These are phyloP conservation scores for Nymphalis io DNA, from an alignment of 1,140 invertebrate species.

Conservation along the genomic window DNA sequence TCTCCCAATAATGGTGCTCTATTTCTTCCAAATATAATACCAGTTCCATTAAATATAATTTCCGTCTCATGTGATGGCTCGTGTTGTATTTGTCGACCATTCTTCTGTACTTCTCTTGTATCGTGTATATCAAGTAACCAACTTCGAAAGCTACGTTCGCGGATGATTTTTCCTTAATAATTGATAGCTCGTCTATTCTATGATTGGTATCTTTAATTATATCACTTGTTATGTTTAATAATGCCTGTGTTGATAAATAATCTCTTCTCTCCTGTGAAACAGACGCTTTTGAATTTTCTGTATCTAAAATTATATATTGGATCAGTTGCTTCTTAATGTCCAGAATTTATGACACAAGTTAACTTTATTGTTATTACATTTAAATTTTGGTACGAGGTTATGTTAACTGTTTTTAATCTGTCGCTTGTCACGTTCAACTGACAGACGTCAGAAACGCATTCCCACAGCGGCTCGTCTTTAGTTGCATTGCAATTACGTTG, in stretches of 20 bases:
- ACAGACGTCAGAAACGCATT: no score
- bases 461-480: no score
- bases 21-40: conserved; percentile 44
- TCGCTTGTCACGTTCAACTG: no score
- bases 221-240: conserved; percentile 24
- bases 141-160: conserved; percentile 34
- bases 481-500: no score
- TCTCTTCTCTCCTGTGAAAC: background rate
- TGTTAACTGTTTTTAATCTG: no score
- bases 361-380: no score
- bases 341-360: no score
- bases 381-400: no score
- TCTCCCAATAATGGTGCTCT: conserved; percentile 49
- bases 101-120: conserved; percentile 46
- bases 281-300: background rate
- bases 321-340: no score
- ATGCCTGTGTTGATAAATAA: background rate
- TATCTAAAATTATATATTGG: no score
- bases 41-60: conserved; percentile 35
- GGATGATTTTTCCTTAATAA: conserved; percentile 11
- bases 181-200: background rate
- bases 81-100: conserved; percentile 52
- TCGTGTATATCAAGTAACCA: conserved; percentile 35
- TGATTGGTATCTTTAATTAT: conserved; percentile 29
- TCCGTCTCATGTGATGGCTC: conserved; percentile 10